Evolutionary conservation across 2,113 vertebrate genomes (phyloP), one percentile per base, ranked within the genome.

Genomic region (Eurystomus gularis): DNA sequence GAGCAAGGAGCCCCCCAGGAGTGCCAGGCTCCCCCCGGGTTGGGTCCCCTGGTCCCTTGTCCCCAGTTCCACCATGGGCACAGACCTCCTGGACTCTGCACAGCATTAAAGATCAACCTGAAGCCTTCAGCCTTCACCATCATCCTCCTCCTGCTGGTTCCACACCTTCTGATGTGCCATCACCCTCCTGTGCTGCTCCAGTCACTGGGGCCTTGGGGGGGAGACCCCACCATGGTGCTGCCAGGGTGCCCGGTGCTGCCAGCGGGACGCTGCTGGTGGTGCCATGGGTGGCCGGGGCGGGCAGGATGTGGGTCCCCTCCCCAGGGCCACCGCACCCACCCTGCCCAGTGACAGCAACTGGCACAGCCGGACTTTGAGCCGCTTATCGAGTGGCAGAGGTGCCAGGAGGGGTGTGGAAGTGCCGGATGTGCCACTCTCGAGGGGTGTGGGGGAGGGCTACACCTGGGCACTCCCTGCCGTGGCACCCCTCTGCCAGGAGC

Each of bases 281-380:
- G 39, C 54, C 5, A 0, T 1, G 16, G 66, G 46, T 85, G 42
- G 8, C n/a, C 1, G 0, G 72, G 33, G 57, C 1, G 5, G 75
- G 35, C 21, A 14, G 37, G 25, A 21, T 17, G 66, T 1, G 4
- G 33, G 57, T 54, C 11, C 31, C 54, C 76, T 89, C 51, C 81
- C 61, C 9, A 0, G 1, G 0, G 13, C 49, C 68, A 21, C 86
- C 37, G 54, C 62, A 24, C 40, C 39, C 0, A 0, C 37, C n/a
- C 17, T 24, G 57, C 81, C 48, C 2, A 0, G 23, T 42, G 52
- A 39, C 1, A 5, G 42, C 92, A 90, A 79, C 39, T 79, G 82
- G 75, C 71, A 61, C 55, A 54, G 33, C 42, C 0, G 89, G 93
- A 97, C 96, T 97, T 97, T 96, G 95, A 97, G 85, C 95, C 0